A percentile compares a stretch with the other conserved stretches of the same genome.
These are phyloP conservation scores for Eurosta solidaginis DNA, from an alignment of 1,140 invertebrate genomes.

Conservation along the genomic window DNA sequence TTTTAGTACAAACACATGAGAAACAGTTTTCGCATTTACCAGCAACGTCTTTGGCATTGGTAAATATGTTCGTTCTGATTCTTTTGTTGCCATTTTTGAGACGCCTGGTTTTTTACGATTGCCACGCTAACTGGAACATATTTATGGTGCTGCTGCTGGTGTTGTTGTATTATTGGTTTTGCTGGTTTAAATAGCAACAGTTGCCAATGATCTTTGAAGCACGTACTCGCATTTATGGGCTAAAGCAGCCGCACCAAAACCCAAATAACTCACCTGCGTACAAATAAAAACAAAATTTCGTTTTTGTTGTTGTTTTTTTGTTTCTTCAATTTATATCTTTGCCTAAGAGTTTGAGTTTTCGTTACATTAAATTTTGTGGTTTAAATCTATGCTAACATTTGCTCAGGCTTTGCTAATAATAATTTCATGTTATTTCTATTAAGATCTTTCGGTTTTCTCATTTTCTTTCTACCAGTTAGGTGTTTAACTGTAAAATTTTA, in stretches of 20 bases:
- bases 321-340: not conserved
- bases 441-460: not conserved
- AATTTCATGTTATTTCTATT: not conserved
- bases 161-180: not conserved
- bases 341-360: not conserved
- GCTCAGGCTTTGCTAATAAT: not conserved
- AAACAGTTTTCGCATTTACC: not conserved
- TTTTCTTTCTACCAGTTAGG: not conserved
- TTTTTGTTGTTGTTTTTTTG: not conserved
- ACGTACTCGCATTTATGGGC: constrained; percentile 15
- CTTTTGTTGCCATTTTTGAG: constrained; percentile 25
- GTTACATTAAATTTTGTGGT: not conserved
- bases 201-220: not conserved
- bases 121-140: constrained; percentile 15
- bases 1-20: not conserved
- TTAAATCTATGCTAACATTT: not conserved
- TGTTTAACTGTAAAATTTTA: not conserved
- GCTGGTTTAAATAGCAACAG: not conserved
- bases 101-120: constrained; percentile 17
- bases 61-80: constrained; percentile 15
- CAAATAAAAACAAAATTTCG: not conserved
- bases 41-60: not conserved
- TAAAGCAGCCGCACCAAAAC: constrained; percentile 14
- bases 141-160: not conserved
- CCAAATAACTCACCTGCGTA: not conserved